Evolutionary conservation across 2,113 vertebrate genomes (phyloP).

Genomic region (Xenus cinereus): DNA sequence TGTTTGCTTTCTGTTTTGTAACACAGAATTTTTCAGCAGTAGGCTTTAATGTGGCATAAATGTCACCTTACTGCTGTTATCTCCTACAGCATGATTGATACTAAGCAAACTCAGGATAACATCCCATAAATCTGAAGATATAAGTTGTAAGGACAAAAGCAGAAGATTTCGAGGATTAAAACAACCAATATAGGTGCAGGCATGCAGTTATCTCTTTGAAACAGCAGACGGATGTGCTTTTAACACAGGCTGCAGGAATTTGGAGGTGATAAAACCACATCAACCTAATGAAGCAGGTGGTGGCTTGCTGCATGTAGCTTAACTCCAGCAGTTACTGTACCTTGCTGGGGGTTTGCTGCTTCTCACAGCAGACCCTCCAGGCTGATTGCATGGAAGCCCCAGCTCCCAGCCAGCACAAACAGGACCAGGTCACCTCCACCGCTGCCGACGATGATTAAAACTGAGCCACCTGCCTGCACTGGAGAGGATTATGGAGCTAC

Average conservation of each 20-base stretch:
- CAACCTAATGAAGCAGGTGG: neutral
- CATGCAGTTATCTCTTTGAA: neutral
- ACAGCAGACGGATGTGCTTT: neutral
- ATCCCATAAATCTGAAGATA: neutral
- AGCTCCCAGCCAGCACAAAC: neutral
- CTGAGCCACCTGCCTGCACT: neutral
- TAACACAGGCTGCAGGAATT: neutral
- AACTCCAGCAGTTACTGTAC: neutral
- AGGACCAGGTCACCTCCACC: neutral
- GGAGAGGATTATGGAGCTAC: neutral
- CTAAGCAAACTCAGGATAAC: neutral
- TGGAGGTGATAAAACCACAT: neutral
- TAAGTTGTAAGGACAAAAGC: neutral
- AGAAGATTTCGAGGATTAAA: neutral
- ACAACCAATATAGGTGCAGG: neutral
- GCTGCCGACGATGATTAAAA: accelerated
- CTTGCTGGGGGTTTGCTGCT: neutral
- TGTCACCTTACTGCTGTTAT: neutral
- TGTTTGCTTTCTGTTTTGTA: neutral
- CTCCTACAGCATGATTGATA: neutral
- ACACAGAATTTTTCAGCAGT: neutral
- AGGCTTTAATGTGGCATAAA: neutral
- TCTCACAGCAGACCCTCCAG: neutral
- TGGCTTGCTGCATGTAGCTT: neutral
- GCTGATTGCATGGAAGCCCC: accelerated